phyloP scores from a whole-genome alignment of 2,888 invertebrate genomes.

The Parnassius apollo region DNA sequence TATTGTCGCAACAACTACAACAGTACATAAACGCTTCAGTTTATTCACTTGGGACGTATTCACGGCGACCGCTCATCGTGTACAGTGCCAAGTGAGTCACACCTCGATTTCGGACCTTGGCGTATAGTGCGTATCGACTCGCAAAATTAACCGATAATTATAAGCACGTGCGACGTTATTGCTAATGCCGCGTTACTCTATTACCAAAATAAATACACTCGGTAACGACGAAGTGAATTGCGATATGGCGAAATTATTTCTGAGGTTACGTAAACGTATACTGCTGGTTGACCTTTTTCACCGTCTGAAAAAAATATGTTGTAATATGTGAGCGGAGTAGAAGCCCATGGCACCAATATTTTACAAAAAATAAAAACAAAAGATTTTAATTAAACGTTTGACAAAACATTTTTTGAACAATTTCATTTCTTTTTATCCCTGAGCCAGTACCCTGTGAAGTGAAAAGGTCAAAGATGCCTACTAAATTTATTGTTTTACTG shows the following conservation, averaged over 20 bases:
- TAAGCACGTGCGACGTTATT: constrained; percentile 23
- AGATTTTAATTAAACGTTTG: too few species aligned
- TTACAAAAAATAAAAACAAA: too few species aligned
- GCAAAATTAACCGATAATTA: constrained; percentile 26
- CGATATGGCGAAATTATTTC: constrained; percentile 17
- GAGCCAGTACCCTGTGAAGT: too few species aligned
- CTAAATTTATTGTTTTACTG: too few species aligned
- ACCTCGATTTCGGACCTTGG: constrained; percentile 39
- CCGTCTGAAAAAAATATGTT: too few species aligned
- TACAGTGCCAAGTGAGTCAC: constrained; percentile 46
- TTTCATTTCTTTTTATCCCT: too few species aligned
- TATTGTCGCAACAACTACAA: too few species aligned
- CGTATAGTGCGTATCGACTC: constrained; percentile 21
- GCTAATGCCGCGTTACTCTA: constrained; percentile 8
- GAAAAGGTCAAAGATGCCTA: too few species aligned
- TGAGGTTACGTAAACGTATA: constrained; percentile 8
- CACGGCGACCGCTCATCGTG: constrained; percentile 33
- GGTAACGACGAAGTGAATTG: constrained; percentile 7
- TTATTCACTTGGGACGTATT: constrained; percentile 3
- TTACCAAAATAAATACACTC: constrained; percentile 20
- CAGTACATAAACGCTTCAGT: not conserved
- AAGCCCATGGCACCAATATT: too few species aligned
- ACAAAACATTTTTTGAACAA: too few species aligned
- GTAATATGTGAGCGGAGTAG: too few species aligned
- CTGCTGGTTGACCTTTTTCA: too few species aligned